Conservation (phyloP, 2,113 vertebrate species). For the Myotis lucifugus region DNA sequence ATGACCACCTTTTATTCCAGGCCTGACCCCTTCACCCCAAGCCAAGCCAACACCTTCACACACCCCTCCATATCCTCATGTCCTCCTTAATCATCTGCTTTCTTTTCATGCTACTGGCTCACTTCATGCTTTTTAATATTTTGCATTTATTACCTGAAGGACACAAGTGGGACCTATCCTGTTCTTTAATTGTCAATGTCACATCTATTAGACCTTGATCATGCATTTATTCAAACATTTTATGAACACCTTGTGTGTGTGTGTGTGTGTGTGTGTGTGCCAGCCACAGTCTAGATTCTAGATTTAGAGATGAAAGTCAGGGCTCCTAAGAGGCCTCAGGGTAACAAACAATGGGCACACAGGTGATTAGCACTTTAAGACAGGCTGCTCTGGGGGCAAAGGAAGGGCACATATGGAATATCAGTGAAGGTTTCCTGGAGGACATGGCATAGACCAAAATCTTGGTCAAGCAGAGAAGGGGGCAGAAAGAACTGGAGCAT, state of each 20-base stretch:
- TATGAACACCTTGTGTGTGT: background rate
- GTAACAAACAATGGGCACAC: background rate
- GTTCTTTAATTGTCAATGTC: conserved; percentile 38
- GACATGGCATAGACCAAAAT: background rate
- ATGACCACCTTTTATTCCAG: conserved; percentile 7
- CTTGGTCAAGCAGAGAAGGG: background rate
- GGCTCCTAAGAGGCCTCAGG: background rate
- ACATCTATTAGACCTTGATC: background rate
- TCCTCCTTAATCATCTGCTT: background rate
- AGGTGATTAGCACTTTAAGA: background rate
- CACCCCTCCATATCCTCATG: background rate
- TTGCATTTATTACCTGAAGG: background rate
- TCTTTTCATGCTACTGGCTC: background rate
- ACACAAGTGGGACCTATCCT: background rate
- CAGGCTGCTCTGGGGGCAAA: background rate
- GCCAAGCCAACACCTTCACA: conserved; percentile 17
- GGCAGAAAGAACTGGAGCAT: background rate
- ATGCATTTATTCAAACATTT: background rate
- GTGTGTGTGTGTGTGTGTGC: too few relatives aligned
- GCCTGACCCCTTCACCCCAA: background rate
- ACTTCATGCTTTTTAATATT: background rate
- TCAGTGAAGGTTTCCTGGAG: background rate
- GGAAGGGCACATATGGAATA: background rate
- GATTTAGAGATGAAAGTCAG: background rate
- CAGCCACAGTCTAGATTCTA: background rate